A percentile compares a stretch with the other conserved stretches of the same genome.
phyloP scores from a whole-genome alignment of 2,797 vertebrate species.

The Benthosema pterotum region DNA sequence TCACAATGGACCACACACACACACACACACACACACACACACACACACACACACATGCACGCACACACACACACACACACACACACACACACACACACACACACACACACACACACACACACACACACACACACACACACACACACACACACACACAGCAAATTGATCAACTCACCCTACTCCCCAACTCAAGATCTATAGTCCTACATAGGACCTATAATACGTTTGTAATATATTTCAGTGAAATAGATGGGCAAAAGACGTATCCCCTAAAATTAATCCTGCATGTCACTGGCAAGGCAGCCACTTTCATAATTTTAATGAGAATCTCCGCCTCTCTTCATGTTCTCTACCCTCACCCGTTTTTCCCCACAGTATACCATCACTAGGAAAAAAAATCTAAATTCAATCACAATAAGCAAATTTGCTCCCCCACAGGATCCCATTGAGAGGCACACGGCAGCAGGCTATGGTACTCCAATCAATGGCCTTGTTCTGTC shows the following conservation, averaged over 20 bases:
- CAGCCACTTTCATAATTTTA: constrained; percentile 26
- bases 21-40: too few relatives aligned
- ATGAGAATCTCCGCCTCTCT: constrained; percentile 23
- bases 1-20: too few relatives aligned
- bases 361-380: constrained; percentile 18
- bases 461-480: constrained; percentile 67
- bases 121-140: too few relatives aligned
- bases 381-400: constrained; percentile 43
- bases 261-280: not conserved
- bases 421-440: constrained; percentile 72
- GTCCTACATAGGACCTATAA: too few relatives aligned
- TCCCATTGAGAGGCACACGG: constrained; percentile 50
- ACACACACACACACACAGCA: not conserved
- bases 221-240: too few relatives aligned
- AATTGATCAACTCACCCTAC: not conserved
- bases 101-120: constrained; percentile 5
- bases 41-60: too few relatives aligned
- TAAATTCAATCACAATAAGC: constrained; percentile 74
- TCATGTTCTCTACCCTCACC: constrained; percentile 19
- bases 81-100: constrained; percentile 1
- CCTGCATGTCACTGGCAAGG: not conserved
- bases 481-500: constrained; percentile 74
- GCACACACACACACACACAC: too few relatives aligned
- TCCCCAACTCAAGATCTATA: too few relatives aligned
- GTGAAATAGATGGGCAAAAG: too few relatives aligned